Percentiles rank a stretch among this genome's conserved stretches.
phyloP scores from a whole-genome alignment of 2,797 vertebrate species.

The Pelobates cultripes region DNA sequence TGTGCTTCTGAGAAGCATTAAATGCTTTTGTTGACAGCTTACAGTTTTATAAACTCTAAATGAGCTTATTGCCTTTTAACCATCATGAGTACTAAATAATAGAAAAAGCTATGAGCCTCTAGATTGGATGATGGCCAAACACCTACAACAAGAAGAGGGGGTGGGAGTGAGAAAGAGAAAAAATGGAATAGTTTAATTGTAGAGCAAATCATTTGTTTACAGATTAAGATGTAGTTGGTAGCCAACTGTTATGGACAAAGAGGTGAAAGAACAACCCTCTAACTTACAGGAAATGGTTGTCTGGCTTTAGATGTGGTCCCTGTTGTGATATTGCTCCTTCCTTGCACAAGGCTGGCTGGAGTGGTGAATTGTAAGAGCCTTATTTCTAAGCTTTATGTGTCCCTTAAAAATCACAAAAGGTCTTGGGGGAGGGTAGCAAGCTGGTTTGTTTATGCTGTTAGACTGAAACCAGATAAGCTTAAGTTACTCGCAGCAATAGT shows the following conservation, averaged over 20 bases:
- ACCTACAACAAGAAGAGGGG: conserved; percentile 50
- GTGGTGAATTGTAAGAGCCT: conserved; percentile 62
- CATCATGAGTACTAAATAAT: conserved; percentile 71
- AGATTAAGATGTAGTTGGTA: conserved; percentile 74
- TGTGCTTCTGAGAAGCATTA: conserved; percentile 66
- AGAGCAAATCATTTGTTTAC: conserved; percentile 77
- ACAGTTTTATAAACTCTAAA: conserved; percentile 76
- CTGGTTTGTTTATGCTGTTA: conserved; percentile 53
- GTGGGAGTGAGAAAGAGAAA: background rate
- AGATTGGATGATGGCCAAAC: conserved; percentile 70
- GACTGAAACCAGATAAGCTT: conserved; percentile 61
- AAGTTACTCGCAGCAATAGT: conserved; percentile 58
- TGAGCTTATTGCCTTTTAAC: conserved; percentile 79
- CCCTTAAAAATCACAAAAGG: conserved; percentile 62
- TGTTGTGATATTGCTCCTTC: conserved; percentile 59
- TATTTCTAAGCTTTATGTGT: conserved; percentile 56
- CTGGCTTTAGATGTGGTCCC: conserved; percentile 65
- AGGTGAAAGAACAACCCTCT: conserved; percentile 65
- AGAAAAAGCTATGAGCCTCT: conserved; percentile 68
- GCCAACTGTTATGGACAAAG: conserved; percentile 67
- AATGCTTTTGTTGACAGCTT: conserved; percentile 71
- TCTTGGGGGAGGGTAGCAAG: conserved; percentile 50
- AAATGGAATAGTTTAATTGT: conserved; percentile 74
- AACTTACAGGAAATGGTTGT: conserved; percentile 67
- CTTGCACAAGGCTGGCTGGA: conserved; percentile 45